Evolutionary conservation across 2,113 vertebrate genomes (phyloP).

Genomic region (Chloropsis cyanopogon): DNA sequence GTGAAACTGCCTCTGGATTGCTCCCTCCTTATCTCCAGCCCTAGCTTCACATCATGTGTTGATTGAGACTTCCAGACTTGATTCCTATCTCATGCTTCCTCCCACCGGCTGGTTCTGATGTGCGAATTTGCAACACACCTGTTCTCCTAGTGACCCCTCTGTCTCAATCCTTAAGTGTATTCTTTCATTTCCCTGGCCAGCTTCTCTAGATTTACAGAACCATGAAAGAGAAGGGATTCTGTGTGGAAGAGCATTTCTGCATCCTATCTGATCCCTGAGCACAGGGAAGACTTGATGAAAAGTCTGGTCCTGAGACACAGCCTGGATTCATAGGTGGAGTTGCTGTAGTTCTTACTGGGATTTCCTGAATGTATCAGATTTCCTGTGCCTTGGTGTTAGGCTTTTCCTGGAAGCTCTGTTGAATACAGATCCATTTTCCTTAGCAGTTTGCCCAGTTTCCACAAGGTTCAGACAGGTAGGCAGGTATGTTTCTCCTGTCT

Average conservation of each 20-base stretch:
- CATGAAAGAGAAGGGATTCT: background rate
- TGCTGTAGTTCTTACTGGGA: background rate
- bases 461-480: background rate
- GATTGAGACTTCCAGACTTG: slow-evolving; percentile 3
- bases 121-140: background rate
- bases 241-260: background rate
- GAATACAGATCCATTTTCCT: background rate
- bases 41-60: background rate
- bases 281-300: background rate
- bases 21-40: slow-evolving; percentile 14
- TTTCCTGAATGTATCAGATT: background rate
- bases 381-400: background rate
- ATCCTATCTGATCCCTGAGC: background rate
- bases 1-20: slow-evolving; percentile 19
- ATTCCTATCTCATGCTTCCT: slow-evolving; percentile 13
- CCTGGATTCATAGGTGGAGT: background rate
- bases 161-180: background rate
- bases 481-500: background rate
- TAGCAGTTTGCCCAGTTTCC: background rate
- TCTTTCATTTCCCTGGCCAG: background rate
- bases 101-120: background rate
- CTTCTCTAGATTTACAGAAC: background rate
- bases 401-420: background rate
- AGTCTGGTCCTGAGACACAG: background rate
- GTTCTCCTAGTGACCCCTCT: background rate